Evolutionary conservation across 2,113 vertebrate species (phyloP).

Genomic region (Lutjanus erythropterus): DNA sequence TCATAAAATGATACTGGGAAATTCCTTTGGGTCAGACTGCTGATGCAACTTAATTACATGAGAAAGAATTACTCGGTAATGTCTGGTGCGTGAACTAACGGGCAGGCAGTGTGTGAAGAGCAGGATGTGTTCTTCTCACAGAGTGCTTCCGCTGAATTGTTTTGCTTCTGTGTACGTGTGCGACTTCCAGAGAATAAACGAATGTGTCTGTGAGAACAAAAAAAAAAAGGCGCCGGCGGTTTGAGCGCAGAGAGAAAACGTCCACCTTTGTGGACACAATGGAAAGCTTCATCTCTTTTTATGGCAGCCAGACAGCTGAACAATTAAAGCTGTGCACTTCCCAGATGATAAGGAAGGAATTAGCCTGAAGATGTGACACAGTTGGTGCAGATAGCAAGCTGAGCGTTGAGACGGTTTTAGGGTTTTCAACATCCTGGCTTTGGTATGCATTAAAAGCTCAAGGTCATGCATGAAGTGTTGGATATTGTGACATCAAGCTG

Average conservation of each 20-base stretch:
- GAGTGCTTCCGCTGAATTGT: constrained; percentile 61
- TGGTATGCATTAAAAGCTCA: neutral
- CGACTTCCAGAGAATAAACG: constrained; percentile 62
- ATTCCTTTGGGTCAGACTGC: constrained; percentile 58
- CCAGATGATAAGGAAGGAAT: constrained; percentile 45
- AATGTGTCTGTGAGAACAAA: constrained; percentile 30
- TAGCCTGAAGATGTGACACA: constrained; percentile 34
- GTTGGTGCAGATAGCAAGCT: neutral
- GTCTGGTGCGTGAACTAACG: constrained; percentile 5
- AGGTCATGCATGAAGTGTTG: constrained; percentile 10
- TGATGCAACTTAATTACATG: constrained; percentile 46
- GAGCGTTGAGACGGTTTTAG: neutral
- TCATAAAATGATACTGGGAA: constrained; percentile 69
- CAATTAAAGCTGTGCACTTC: constrained; percentile 38
- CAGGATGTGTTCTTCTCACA: constrained; percentile 63
- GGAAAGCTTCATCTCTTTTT: constrained; percentile 38
- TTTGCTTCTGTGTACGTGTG: constrained; percentile 23
- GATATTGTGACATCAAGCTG: constrained; percentile 6
- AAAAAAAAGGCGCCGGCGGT: constrained; percentile 31
- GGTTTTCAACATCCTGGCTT: constrained; percentile 44
- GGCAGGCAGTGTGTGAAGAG: constrained; percentile 20
- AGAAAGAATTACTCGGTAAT: constrained; percentile 33
- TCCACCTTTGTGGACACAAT: constrained; percentile 37
- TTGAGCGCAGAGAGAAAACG: constrained; percentile 1
- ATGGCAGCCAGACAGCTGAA: constrained; percentile 41